A percentile compares a stretch with the other conserved stretches of the same genome.
phyloP scores from a whole-genome alignment of 2,113 vertebrate genomes.

The Crotophaga sulcirostris region DNA sequence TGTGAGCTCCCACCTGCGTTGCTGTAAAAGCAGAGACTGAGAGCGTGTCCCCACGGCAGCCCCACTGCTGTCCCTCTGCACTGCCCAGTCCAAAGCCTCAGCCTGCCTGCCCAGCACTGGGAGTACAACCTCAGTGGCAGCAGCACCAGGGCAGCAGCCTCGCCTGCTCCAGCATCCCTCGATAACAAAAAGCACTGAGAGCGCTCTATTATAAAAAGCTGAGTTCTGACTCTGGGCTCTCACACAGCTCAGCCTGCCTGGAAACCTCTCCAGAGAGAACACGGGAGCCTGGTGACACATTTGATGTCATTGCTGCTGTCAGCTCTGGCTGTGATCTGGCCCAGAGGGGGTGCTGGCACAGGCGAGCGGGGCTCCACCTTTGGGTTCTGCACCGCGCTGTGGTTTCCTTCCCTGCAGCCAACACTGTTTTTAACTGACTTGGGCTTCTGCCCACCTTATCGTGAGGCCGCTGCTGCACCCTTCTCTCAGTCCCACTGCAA shows the following conservation, averaged over 20 bases:
- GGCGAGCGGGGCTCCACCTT: background rate
- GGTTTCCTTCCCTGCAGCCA: background rate
- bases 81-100: fast-evolving
- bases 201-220: background rate
- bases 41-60: background rate
- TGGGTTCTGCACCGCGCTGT: background rate
- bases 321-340: background rate
- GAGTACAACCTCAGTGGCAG: background rate
- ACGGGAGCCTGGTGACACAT: background rate
- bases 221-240: background rate
- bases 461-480: background rate
- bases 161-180: background rate
- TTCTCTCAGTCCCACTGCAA: background rate
- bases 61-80: background rate
- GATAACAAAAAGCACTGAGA: background rate
- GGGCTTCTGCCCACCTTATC: background rate
- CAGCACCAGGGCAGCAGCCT: background rate
- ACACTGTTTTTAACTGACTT: background rate
- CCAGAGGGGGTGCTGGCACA: background rate
- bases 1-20: constrained; percentile 11
- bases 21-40: background rate
- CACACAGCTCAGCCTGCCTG: background rate
- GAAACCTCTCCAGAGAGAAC: background rate
- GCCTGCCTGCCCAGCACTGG: background rate
- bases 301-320: background rate